These are phyloP conservation scores for Ambastaia sidthimunki DNA, from an alignment of 2,797 vertebrate genomes.

Conservation along the genomic window DNA sequence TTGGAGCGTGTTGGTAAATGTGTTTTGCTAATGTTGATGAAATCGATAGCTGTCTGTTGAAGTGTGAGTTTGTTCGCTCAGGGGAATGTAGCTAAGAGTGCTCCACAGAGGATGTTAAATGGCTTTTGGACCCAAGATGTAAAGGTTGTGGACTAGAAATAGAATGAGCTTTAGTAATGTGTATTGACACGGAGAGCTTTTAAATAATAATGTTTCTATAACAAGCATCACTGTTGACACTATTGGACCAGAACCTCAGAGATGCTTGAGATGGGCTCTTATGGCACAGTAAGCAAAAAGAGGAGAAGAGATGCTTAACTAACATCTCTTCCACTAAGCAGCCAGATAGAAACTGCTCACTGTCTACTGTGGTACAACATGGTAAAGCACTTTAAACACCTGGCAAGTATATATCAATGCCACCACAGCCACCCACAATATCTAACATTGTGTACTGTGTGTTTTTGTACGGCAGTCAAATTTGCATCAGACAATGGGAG, in stretches of 20 bases:
- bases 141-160: neutral
- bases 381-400: neutral
- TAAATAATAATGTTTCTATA: neutral
- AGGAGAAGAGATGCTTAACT: no score
- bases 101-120: slow-evolving; percentile 33
- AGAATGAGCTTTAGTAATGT: neutral
- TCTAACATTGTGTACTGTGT: neutral
- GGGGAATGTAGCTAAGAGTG: slow-evolving; percentile 14
- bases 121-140: slow-evolving; percentile 21
- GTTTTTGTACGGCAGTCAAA: neutral
- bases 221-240: neutral
- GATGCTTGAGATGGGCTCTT: neutral
- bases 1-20: neutral
- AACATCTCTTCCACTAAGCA: no score
- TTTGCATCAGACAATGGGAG: neutral
- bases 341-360: neutral
- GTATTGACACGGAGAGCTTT: neutral
- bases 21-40: neutral
- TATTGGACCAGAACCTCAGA: no score
- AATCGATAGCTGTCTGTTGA: slow-evolving; percentile 38
- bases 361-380: neutral
- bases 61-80: slow-evolving; percentile 14
- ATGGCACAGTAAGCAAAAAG: no score
- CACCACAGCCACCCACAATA: no score
- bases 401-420: neutral